These are phyloP conservation scores for Gopherus evgoodei DNA, from an alignment of 2,113 vertebrate species.

Conservation along the genomic window DNA sequence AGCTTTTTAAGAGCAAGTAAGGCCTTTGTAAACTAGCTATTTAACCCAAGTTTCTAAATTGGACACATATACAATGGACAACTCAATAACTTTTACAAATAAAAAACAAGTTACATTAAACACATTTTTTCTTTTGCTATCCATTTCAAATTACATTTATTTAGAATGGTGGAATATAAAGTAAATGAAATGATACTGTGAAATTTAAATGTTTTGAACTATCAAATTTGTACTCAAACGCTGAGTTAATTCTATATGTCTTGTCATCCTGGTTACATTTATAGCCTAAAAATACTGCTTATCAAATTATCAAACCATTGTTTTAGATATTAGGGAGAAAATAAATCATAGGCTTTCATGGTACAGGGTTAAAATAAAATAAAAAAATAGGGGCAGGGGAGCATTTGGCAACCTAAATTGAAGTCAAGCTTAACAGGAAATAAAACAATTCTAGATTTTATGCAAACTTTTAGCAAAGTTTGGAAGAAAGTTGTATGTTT, in stretches of 20 bases:
- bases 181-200: neutral
- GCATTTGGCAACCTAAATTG: slow-evolving; percentile 44
- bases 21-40: slow-evolving; percentile 37
- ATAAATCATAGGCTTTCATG: slow-evolving; percentile 8
- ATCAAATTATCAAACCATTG: neutral
- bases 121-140: neutral
- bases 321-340: slow-evolving; percentile 16
- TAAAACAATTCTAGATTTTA: slow-evolving; percentile 39
- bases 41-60: neutral
- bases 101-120: slow-evolving; percentile 8
- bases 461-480: slow-evolving; percentile 22
- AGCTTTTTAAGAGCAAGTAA: slow-evolving; percentile 38
- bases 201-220: neutral
- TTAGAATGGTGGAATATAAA: neutral
- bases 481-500: neutral
- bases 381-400: neutral
- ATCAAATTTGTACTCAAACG: neutral
- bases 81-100: slow-evolving; percentile 14
- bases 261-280: neutral
- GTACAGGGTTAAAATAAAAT: neutral
- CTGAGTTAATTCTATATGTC: neutral
- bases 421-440: slow-evolving; percentile 30
- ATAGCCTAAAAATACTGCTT: neutral
- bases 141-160: neutral
- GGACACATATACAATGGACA: neutral